These are phyloP conservation scores for Sebastes kiyomatsui DNA, from an alignment of 2,797 vertebrate genomes.

Conservation along the genomic window DNA sequence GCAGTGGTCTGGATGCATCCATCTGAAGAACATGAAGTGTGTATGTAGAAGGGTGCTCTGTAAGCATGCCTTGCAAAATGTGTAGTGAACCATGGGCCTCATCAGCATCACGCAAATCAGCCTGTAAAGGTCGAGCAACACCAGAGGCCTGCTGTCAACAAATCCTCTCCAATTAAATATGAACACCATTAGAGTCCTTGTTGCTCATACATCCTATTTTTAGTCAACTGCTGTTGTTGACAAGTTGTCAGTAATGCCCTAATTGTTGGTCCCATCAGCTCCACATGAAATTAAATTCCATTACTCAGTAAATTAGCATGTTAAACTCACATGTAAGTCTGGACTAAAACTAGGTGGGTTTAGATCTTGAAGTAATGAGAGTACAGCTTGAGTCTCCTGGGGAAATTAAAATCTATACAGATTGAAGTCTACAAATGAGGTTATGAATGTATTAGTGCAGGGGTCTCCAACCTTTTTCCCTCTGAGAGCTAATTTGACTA, in stretches of 20 bases:
- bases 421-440: neutral
- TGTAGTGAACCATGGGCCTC: conserved; percentile 57
- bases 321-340: neutral
- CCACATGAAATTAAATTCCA: neutral
- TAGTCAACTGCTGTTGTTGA: conserved; percentile 34
- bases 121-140: conserved; percentile 68
- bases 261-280: neutral
- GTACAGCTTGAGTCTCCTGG: neutral
- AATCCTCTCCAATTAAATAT: conserved; percentile 59
- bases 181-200: conserved; percentile 43
- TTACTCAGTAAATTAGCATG: neutral
- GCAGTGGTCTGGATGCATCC: conserved; percentile 57
- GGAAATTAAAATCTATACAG: neutral
- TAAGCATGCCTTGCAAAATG: conserved; percentile 57
- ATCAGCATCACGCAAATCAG: conserved; percentile 66
- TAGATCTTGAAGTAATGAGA: neutral
- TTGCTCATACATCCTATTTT: conserved; percentile 52
- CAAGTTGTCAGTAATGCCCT: neutral
- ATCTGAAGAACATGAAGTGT: conserved; percentile 37
- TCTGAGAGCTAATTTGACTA: no score
- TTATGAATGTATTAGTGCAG: neutral
- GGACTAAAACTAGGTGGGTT: neutral
- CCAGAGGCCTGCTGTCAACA: conserved; percentile 69
- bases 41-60: conserved; percentile 31
- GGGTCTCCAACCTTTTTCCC: no score